phyloP scores from a whole-genome alignment of 2,888 invertebrate genomes.

The Lottia scabra region DNA sequence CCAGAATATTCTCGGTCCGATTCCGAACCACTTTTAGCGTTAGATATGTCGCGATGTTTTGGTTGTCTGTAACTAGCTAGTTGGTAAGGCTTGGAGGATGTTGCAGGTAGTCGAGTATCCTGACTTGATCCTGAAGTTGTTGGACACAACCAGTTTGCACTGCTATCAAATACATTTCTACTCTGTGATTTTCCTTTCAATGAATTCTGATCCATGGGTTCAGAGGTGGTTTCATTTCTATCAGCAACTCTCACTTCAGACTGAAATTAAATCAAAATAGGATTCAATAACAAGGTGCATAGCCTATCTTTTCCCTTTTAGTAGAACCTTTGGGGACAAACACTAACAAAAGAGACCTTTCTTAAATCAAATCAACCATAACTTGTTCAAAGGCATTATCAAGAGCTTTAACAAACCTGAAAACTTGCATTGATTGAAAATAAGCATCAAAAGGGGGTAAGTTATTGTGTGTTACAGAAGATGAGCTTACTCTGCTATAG shows the following conservation, averaged over 20 bases:
- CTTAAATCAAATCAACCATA: too few relatives aligned
- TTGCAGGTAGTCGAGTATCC: neutral
- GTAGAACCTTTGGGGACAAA: too few relatives aligned
- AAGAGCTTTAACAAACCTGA: too few relatives aligned
- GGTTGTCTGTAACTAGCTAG: neutral
- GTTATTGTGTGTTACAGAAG: too few relatives aligned
- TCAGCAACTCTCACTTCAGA: neutral
- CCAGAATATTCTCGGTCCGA: slow-evolving; percentile 17
- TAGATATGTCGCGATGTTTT: neutral
- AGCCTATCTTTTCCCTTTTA: too few relatives aligned
- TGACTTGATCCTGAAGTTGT: neutral
- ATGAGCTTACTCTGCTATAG: too few relatives aligned
- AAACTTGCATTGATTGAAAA: too few relatives aligned
- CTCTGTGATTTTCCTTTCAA: neutral
- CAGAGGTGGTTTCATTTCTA: neutral
- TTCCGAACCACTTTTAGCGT: slow-evolving; percentile 15
- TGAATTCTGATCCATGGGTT: neutral
- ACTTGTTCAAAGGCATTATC: too few relatives aligned
- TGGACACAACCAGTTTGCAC: slow-evolving; percentile 5
- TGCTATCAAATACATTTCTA: neutral
- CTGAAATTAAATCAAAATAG: too few relatives aligned
- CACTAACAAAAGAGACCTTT: too few relatives aligned
- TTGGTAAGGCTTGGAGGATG: neutral
- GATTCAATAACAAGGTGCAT: too few relatives aligned
- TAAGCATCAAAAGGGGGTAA: too few relatives aligned